Conservation (phyloP, 2,113 vertebrate genomes). For the Vulpes vulpes region DNA sequence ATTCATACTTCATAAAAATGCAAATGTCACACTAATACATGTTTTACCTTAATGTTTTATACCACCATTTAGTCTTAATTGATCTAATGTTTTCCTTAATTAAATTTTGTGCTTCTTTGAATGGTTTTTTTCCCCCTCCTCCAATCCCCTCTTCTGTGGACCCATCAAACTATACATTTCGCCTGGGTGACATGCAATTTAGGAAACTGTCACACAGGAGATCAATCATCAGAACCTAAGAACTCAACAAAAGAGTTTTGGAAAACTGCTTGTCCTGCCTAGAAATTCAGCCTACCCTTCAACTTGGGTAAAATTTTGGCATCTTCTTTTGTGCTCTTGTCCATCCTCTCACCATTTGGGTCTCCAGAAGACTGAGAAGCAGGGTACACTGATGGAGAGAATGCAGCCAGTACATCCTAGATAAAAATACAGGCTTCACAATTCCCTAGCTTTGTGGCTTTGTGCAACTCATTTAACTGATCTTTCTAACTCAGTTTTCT, state of each 20-base stretch:
- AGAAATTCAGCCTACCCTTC: constrained; percentile 64
- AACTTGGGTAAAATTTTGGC: constrained; percentile 34
- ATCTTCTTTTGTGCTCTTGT: constrained; percentile 12
- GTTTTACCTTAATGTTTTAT: constrained; percentile 91
- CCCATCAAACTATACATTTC: constrained; percentile 87
- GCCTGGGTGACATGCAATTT: constrained; percentile 85
- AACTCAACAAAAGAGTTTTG: constrained; percentile 85
- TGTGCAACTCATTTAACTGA: not conserved
- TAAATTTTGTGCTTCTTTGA: constrained; percentile 87
- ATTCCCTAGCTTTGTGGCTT: not conserved
- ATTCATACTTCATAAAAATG: constrained; percentile 92
- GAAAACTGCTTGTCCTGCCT: constrained; percentile 80
- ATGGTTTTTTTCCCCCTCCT: constrained; percentile 66
- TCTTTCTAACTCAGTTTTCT: not conserved
- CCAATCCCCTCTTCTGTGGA: constrained; percentile 69
- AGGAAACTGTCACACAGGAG: constrained; percentile 85
- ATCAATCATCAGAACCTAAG: constrained; percentile 85
- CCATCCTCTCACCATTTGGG: not conserved
- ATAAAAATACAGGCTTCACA: not conserved
- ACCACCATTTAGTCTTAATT: constrained; percentile 87
- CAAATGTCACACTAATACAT: constrained; percentile 90
- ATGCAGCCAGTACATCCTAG: not conserved
- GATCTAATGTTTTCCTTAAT: constrained; percentile 88
- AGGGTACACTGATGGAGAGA: not conserved
- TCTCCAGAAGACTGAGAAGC: not conserved